These are phyloP conservation scores for Pteruthius melanotis DNA, from an alignment of 2,113 vertebrate species.

Conservation along the genomic window DNA sequence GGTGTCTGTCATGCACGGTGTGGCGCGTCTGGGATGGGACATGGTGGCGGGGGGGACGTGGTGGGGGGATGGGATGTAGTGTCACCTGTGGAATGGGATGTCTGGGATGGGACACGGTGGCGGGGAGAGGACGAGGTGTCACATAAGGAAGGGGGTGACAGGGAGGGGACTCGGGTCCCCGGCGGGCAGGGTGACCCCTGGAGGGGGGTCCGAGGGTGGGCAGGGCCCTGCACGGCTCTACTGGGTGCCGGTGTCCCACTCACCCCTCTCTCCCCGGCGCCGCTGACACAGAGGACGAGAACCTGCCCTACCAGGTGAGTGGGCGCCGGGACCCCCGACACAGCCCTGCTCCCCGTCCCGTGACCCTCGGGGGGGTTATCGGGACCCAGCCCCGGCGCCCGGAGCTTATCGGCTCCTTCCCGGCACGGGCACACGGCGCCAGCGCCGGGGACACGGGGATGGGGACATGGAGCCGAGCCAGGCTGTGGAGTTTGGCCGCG, in stretches of 20 bases:
- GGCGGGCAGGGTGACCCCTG: neutral
- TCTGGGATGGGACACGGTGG: fast-evolving
- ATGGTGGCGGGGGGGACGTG: fast-evolving
- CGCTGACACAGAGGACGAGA: slow-evolving; percentile 71
- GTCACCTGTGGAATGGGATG: neutral
- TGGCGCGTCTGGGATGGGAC: neutral
- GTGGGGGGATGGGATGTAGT: neutral
- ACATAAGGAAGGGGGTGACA: neutral
- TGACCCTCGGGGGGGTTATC: neutral
- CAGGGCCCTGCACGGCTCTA: neutral
- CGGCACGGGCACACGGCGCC: neutral
- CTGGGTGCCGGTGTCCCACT: fast-evolving
- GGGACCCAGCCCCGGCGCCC: neutral
- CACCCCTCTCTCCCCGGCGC: neutral
- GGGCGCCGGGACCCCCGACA: neutral
- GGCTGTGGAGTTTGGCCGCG: neutral
- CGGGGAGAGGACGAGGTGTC: neutral
- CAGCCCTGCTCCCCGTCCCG: fast-evolving
- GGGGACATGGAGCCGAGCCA: neutral
- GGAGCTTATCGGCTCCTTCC: neutral
- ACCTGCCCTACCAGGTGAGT: slow-evolving; percentile 75
- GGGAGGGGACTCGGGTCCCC: fast-evolving
- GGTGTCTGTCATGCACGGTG: neutral
- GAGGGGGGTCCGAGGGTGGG: neutral
- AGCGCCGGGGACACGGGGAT: neutral